Conservation (phyloP, 2,797 vertebrate genomes). For the Neosilurus hyrtlii region DNA sequence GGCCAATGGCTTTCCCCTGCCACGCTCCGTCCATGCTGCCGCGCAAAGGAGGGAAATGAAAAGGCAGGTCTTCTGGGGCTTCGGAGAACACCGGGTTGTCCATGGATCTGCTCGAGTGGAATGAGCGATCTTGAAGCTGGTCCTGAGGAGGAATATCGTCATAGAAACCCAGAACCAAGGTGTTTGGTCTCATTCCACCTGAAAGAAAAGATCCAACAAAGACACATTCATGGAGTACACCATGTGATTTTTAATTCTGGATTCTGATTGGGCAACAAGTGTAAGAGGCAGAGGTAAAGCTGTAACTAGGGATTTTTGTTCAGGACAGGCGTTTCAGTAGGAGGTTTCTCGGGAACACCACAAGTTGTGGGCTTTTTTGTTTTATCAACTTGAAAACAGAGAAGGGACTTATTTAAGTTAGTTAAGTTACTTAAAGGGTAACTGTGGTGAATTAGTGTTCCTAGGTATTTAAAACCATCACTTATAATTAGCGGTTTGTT, state of each 20-base stretch:
- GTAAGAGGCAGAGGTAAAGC: not conserved
- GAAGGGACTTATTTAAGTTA: too few relatives aligned
- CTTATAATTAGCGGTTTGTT: too few relatives aligned
- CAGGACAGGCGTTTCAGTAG: not conserved
- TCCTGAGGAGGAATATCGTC: slow-evolving; percentile 74
- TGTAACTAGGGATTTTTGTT: not conserved
- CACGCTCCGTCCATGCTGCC: slow-evolving; percentile 31
- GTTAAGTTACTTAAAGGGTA: too few relatives aligned
- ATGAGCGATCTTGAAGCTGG: slow-evolving; percentile 63
- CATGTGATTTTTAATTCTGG: too few relatives aligned
- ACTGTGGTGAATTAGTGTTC: too few relatives aligned
- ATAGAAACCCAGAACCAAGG: slow-evolving; percentile 86
- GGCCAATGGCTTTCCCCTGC: slow-evolving; percentile 69
- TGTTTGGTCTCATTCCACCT: slow-evolving; percentile 94
- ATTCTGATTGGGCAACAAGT: not conserved
- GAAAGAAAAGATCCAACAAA: slow-evolving; percentile 26
- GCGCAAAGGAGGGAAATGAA: slow-evolving; percentile 71
- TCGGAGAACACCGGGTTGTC: slow-evolving; percentile 36
- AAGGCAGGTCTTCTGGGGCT: slow-evolving; percentile 49
- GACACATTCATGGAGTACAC: not conserved
- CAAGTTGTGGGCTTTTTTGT: not conserved
- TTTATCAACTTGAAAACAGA: not conserved
- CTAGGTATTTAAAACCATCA: too few relatives aligned
- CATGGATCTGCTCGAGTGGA: slow-evolving; percentile 45
- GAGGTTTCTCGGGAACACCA: not conserved